Conservation (phyloP, 2,113 vertebrate species). For the Ranitomeya imitator region DNA sequence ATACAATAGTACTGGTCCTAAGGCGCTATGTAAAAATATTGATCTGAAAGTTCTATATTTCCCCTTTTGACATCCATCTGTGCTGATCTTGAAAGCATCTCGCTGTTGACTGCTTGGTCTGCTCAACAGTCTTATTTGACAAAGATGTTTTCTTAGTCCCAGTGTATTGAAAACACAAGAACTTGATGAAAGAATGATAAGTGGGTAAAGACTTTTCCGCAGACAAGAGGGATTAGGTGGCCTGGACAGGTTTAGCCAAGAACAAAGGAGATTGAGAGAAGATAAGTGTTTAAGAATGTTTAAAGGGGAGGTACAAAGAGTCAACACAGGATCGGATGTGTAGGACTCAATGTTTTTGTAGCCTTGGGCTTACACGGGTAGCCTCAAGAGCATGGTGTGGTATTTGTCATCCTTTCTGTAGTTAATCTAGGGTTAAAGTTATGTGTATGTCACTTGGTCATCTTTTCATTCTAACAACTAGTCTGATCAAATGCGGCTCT, state of each 20-base stretch:
- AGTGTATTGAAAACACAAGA: conserved; percentile 53
- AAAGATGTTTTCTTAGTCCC: conserved; percentile 47
- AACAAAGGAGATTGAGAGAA: conserved; percentile 48
- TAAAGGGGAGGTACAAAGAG: conserved; percentile 22
- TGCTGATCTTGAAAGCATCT: conserved; percentile 18
- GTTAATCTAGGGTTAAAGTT: not conserved
- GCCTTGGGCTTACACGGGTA: conserved; percentile 13
- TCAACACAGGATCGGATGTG: conserved; percentile 31
- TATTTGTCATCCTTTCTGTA: not conserved
- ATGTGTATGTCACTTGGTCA: not conserved
- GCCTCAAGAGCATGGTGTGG: not conserved
- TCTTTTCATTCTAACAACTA: not conserved
- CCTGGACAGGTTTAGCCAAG: conserved; percentile 51
- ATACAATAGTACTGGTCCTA: no score
- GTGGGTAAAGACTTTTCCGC: conserved; percentile 48
- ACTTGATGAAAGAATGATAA: conserved; percentile 55
- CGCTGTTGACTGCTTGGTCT: conserved; percentile 2
- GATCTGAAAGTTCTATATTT: not conserved
- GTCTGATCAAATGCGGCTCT: no score
- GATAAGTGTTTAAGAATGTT: conserved; percentile 53
- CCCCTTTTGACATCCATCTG: not conserved
- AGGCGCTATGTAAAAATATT: no score
- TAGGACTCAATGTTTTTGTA: conserved; percentile 24
- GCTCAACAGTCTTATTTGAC: conserved; percentile 26
- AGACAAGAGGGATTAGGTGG: conserved; percentile 53